Percentiles rank a stretch among this genome's conserved stretches.
phyloP scores from a whole-genome alignment of 53 echinoderm and acorn worm species.

The Apostichopus leukothele region DNA sequence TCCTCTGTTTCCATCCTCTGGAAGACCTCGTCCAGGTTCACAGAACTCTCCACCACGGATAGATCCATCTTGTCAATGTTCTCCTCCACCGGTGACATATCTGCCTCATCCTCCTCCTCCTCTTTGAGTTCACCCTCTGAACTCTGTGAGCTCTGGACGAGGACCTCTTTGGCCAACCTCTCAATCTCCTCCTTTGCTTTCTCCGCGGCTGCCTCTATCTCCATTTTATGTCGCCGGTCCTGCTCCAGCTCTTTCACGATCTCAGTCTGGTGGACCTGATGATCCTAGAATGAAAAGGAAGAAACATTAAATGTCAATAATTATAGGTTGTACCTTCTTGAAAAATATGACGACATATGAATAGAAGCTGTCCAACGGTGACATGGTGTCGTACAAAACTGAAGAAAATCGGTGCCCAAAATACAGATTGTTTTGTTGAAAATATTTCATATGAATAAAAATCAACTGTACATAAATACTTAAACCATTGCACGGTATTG shows the following conservation, averaged over 20 bases:
- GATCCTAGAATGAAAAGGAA: constrained; percentile 59
- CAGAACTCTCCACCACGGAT: constrained; percentile 48
- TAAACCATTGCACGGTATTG: no score
- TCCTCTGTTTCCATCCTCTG: constrained; percentile 50
- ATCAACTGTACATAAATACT: no score
- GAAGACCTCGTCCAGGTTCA: constrained; percentile 71
- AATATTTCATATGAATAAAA: no score
- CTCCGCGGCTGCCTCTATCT: constrained; percentile 34
- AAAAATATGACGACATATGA: no score
- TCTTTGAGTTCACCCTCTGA: not conserved
- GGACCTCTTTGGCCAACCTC: constrained; percentile 24
- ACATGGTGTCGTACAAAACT: no score
- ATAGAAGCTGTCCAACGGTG: no score
- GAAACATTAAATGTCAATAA: no score
- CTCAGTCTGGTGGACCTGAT: constrained; percentile 78
- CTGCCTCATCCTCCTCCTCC: not conserved
- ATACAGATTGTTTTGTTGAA: no score
- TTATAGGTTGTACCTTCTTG: no score
- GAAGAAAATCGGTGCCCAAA: no score
- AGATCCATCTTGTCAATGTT: constrained; percentile 60
- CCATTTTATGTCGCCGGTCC: constrained; percentile 54
- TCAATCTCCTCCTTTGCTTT: constrained; percentile 49
- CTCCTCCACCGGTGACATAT: constrained; percentile 43
- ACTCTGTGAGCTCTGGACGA: constrained; percentile 21
- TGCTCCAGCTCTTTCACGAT: constrained; percentile 71